A percentile compares a stretch with the other conserved stretches of the same genome.
Conservation (phyloP, 2,113 vertebrate genomes). For the Coracopsis vasa region DNA sequence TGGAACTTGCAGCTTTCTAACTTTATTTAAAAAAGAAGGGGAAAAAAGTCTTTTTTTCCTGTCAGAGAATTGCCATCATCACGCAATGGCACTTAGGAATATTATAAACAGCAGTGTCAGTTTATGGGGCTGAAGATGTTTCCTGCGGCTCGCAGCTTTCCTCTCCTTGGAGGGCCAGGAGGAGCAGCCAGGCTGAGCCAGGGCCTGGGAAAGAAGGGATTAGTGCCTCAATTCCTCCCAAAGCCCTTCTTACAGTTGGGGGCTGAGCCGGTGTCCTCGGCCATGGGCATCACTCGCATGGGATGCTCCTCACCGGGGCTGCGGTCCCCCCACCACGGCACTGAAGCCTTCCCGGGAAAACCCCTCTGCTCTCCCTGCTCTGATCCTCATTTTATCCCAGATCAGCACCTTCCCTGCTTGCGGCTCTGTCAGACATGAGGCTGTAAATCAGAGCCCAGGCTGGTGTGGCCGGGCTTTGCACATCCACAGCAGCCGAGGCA, state of each 20-base stretch:
- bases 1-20: background rate
- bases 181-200: background rate
- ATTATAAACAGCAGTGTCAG: constrained; percentile 51
- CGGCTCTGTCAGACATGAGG: background rate
- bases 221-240: background rate
- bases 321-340: accelerated
- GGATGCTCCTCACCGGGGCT: background rate
- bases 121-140: constrained; percentile 13
- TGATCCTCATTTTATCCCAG: background rate
- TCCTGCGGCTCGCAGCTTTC: background rate
- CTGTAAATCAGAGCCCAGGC: constrained; percentile 22
- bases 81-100: constrained; percentile 48
- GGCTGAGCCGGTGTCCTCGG: accelerated
- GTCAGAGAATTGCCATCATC: background rate
- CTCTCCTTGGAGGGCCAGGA: background rate
- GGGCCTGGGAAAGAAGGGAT: background rate
- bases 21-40: background rate
- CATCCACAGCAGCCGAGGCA: background rate
- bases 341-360: background rate
- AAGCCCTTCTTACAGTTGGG: background rate
- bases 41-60: constrained; percentile 16
- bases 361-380: background rate
- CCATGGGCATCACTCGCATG: accelerated
- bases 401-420: background rate
- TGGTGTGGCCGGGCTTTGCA: background rate